Evolutionary conservation across 2,888 invertebrate genomes (phyloP), one percentile per base, ranked within the genome.

Genomic region (Noctua fimbriata): DNA sequence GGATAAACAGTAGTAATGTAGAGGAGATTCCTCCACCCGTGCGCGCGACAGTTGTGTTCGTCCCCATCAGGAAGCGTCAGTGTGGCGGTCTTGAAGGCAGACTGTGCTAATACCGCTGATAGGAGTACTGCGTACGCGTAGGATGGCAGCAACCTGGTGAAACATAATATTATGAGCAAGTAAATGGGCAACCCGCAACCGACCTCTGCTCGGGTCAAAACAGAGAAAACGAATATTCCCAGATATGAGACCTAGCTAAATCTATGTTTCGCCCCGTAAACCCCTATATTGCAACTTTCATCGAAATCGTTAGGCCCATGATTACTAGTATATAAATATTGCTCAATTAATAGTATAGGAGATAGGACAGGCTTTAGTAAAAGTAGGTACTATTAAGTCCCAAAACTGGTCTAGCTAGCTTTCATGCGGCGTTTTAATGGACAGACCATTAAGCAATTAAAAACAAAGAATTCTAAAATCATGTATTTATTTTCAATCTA

Each of bases 1-100:
- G 97, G 97, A 88, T 97, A 98, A 55, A 97, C 94, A 1, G 97
- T 97, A 86, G 97, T 97, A 70, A 98, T 92, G 89, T 97, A 98
- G 1, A 98, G 94, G 24, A 97, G 93, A 91, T 98, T 98, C 81
- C 97, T 95, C 97, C 98, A 98, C 97, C 98, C 97, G 92, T 97
- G 96, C 58, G 92, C 90, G 80, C 97, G 96, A 90, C 98, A 98
- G 89, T 96, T 97, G 77, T 91, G 86, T 81, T 97, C 96, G 92
- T 98, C 98, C 60, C 93, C 93, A 72, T 97, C 97, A 0, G 97
- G 97, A 7, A 97, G 94, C 78, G 97, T 94, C 84, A 98, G 87
- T 0, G 92, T 88, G 0, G 94, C 89, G 1, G 94, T 93, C 49
- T 87, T 87, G 21, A 89, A 89, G 0, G 91, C 81, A 67, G 88